Evolutionary conservation across 2,888 invertebrate species (phyloP), one percentile per base, ranked within the genome.

Genomic region (Linnaemya vulpina): DNA sequence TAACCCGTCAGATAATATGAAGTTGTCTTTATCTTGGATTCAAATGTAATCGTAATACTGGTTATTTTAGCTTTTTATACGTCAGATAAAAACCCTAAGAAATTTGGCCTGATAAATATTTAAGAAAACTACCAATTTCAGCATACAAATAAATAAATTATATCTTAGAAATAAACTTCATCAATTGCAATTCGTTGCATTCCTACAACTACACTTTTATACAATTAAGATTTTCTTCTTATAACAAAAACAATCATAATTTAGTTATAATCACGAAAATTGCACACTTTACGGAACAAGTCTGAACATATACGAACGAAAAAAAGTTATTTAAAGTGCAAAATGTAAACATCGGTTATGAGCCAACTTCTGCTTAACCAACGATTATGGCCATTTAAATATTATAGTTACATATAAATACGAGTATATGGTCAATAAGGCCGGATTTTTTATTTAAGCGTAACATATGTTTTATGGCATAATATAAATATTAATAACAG

Each of bases 381-480:
- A 60, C 53, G 10, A 20, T 71, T 71, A 70, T 4, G 9, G 22
- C 30, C 35, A 35, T 40, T 51, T 51, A 40, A 38, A 70, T 40
- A 49, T n/a, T n/a, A n/a, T 49, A 13, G 13, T 43, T 20, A 58
- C 70, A 71, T 43, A 7, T 30, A 25, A 43, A 43, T 30, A 30
- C 30, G 30, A 30, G 30, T 30, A 49, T 35, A 15, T 30, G 60
- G 53, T 15, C 30, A 30, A 70, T 70, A 51, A 38, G 11, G 10
- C 38, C 40, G 13, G 20, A n/a, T 43, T 25, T 60, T 49, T 46
- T 58, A 49, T 49, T 46, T 58, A 49, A 73, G 49, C 49, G 53
- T 35, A 78, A 62, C 53, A 53, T 40, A n/a, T 62, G 25, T 70
- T 78, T 78, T 70, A 78, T 78, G 55, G 51, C 68, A 30, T 51